A percentile compares a stretch with the other conserved stretches of the same genome.
Evolutionary conservation across 1,140 invertebrate genomes (phyloP).

Genomic region (Ditylenchus dipsaci): DNA sequence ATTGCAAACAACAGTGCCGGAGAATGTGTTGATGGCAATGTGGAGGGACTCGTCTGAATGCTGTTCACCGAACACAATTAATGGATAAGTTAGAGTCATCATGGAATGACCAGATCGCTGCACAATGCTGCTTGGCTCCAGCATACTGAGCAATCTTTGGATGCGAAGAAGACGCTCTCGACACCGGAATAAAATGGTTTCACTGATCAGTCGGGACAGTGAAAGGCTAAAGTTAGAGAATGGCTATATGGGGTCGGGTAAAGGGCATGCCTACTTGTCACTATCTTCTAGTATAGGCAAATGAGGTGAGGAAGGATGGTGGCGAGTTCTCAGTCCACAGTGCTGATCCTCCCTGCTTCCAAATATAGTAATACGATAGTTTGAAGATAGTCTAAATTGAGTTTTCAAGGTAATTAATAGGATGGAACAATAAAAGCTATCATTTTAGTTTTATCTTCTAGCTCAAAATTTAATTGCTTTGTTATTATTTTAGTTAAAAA

Average conservation of each 20-base stretch:
- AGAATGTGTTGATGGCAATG: constrained; percentile 34
- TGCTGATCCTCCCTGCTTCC: constrained; percentile 8
- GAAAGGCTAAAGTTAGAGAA: constrained; percentile 67
- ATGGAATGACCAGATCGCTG: constrained; percentile 26
- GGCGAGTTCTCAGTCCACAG: constrained; percentile 14
- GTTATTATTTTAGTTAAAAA: too few relatives aligned
- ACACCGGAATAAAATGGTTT: constrained; percentile 88
- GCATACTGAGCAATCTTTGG: constrained; percentile 68
- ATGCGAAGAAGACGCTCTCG: constrained; percentile 74
- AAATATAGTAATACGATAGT: constrained; percentile 71
- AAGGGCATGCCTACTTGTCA: constrained; percentile 6
- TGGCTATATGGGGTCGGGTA: background rate
- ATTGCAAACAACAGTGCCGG: constrained; percentile 29
- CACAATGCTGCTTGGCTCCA: constrained; percentile 61
- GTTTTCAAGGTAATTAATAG: too few relatives aligned
- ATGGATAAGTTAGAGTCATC: constrained; percentile 23
- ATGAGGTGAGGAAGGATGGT: constrained; percentile 61
- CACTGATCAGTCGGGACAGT: constrained; percentile 85
- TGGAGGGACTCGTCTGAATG: constrained; percentile 18
- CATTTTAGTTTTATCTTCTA: background rate
- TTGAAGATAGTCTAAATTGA: constrained; percentile 67
- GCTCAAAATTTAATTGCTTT: too few relatives aligned
- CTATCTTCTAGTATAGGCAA: constrained; percentile 71
- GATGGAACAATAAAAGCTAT: constrained; percentile 17
- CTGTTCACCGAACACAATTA: constrained; percentile 15